Base-by-base conservation (phyloP, 2,888 invertebrate genomes). In the Odontocerum albicorne region DNA sequence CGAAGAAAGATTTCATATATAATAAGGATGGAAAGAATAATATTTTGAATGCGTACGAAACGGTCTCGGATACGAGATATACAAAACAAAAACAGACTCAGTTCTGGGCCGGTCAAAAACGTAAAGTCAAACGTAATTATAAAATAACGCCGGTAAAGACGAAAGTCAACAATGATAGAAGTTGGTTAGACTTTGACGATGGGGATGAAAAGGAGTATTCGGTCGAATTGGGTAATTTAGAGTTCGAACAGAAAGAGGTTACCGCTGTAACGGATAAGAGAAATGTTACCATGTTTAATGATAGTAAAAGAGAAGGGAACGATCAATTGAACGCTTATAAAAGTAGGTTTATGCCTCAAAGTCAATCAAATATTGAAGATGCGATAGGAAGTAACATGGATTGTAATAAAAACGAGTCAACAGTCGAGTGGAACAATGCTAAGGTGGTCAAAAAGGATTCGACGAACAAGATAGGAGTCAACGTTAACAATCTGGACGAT, bases 371-470 rank as follows among this genome's bases (percentile, higher is more conserved):
- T n/a, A 15, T 4, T 10, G 44, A 44, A 16, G 3, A 12, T 8
- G 13, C 8, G 27, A 7, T 27, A 27, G 6, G 6, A 27, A 12
- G 33, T 33, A n/a, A n/a, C n/a, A n/a, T n/a, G n/a, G n/a, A n/a
- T n/a, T 33, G 4, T 33, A 4, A 33, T 33, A 4, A 38, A 4
- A 3, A 13, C 38, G 10, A 38, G 10, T 3, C 15, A 4, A 16
- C 15, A 3, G 38, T 40, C 19, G 31, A 31, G 31, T 55, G 38
- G 47, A 60, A 60, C 46, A 60, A 60, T 17, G 49, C 45, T 32
- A 50, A 49, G 36, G 19, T 17, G 10, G 20, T 21, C 3, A 50
- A 50, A 27, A 40, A 19, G 4, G 55, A 47, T 12, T 7, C 22
- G 12, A 10, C 17, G 7, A 20, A 27, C 2, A 57, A 49, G 13